Percentiles rank a stretch among this genome's conserved stretches.
Conservation (phyloP, 2,113 vertebrate genomes). For the Ahaetulla prasina region DNA sequence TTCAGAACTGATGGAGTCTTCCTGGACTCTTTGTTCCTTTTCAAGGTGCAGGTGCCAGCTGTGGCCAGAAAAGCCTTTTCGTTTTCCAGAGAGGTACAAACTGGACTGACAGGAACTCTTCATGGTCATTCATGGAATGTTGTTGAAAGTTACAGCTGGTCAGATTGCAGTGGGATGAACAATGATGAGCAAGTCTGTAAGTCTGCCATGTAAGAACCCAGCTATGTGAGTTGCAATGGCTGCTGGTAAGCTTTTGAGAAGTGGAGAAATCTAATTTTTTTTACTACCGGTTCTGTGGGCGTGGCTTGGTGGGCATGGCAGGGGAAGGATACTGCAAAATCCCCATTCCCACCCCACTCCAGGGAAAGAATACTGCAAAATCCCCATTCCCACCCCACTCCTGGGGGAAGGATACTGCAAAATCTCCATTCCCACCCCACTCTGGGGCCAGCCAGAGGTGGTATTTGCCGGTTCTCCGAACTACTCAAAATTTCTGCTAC, state of each 20-base stretch:
- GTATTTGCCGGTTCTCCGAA: too few species aligned
- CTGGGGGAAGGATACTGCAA: too few species aligned
- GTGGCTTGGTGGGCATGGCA: too few species aligned
- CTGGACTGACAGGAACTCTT: neutral
- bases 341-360: too few species aligned
- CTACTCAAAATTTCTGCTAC: too few species aligned
- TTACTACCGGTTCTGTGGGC: too few species aligned
- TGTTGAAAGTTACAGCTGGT: neutral
- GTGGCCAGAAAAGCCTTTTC: neutral
- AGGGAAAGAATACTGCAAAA: too few species aligned
- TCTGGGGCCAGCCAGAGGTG: too few species aligned
- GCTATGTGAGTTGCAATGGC: neutral
- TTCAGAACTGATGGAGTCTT: neutral
- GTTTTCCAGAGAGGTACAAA: neutral
- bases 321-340: too few species aligned
- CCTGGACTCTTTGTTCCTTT: neutral
- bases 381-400: too few species aligned
- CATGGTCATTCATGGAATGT: neutral
- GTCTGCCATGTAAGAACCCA: neutral
- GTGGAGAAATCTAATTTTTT: too few species aligned
- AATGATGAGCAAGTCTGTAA: neutral
- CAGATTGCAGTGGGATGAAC: neutral
- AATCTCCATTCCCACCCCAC: too few species aligned
- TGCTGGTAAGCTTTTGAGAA: neutral
- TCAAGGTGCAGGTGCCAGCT: neutral